phyloP scores from a whole-genome alignment of 1,140 invertebrate species.

The Schmidtea mediterranea region DNA sequence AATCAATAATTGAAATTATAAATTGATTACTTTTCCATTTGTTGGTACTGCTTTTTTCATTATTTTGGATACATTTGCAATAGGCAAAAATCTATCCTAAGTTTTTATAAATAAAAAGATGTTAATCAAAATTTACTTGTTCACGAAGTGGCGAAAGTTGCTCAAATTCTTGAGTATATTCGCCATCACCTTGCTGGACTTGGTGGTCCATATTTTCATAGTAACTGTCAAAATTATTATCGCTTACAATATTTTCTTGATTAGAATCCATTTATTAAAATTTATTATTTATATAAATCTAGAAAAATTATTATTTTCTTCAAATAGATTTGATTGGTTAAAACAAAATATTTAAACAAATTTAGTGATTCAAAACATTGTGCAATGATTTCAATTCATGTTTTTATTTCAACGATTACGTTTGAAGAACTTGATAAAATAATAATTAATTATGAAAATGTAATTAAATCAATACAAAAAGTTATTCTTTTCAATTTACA shows the following conservation, averaged over 20 bases:
- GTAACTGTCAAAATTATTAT: not conserved
- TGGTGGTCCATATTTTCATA: not conserved
- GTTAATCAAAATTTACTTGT: not conserved
- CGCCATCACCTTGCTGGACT: not conserved
- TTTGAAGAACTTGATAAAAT: too few relatives aligned
- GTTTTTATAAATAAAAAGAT: not conserved
- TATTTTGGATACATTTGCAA: slow-evolving; percentile 91
- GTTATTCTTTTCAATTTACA: too few relatives aligned
- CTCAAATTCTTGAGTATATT: slow-evolving; percentile 5
- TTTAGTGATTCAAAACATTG: too few relatives aligned
- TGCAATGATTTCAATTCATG: too few relatives aligned
- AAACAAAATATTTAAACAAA: too few relatives aligned
- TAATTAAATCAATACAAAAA: too few relatives aligned
- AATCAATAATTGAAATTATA: slow-evolving; percentile 8
- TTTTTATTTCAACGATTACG: too few relatives aligned
- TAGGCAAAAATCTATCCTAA: slow-evolving; percentile 79
- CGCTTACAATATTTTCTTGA: not conserved
- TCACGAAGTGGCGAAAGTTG: not conserved
- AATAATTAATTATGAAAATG: too few relatives aligned
- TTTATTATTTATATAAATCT: too few relatives aligned
- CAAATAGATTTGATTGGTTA: too few relatives aligned
- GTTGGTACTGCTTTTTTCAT: slow-evolving; percentile 93
- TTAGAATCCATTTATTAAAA: too few relatives aligned
- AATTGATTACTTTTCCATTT: slow-evolving; percentile 50
- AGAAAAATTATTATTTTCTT: too few relatives aligned